phyloP scores from a whole-genome alignment of 2,888 invertebrate genomes.

The Drosophila kambysellisi region DNA sequence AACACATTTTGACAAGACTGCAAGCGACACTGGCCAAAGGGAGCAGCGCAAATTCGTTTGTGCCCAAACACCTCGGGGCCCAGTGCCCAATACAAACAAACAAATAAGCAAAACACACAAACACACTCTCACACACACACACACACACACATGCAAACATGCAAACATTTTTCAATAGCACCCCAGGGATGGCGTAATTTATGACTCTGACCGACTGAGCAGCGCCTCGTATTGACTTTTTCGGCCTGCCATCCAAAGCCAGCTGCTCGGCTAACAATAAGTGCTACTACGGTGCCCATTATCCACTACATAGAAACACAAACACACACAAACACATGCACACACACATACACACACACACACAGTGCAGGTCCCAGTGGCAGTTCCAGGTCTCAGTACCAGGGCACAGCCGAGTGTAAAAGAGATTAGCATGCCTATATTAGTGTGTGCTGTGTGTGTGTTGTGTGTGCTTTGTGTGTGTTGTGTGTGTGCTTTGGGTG shows the following conservation, averaged over 20 bases:
- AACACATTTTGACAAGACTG: conserved; percentile 74
- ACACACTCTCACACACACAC: conserved; percentile 8
- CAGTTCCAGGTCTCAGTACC: conserved; percentile 40
- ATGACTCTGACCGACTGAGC: conserved; percentile 77
- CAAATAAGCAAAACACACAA: conserved; percentile 17
- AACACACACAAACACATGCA: neutral
- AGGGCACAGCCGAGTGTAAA: conserved; percentile 30
- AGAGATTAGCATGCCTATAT: conserved; percentile 53
- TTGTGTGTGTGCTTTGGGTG: conserved; percentile 11
- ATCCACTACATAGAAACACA: conserved; percentile 8
- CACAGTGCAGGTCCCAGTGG: conserved; percentile 35
- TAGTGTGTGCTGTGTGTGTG: conserved; percentile 6
- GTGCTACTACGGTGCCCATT: conserved; percentile 31
- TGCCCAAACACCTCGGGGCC: conserved; percentile 69
- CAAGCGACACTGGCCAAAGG: conserved; percentile 41
- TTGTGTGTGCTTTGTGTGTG: neutral
- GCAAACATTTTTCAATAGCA: conserved; percentile 73
- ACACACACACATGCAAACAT: conserved; percentile 23
- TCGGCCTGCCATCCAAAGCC: conserved; percentile 39
- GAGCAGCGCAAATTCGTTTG: conserved; percentile 45
- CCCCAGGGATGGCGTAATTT: conserved; percentile 79
- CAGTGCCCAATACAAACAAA: conserved; percentile 52
- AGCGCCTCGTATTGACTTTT: conserved; percentile 71
- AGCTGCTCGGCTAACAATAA: conserved; percentile 45
- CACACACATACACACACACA: neutral